A percentile compares a stretch with the other conserved stretches of the same genome.
Conservation (phyloP, 2,113 vertebrate species). For the Glaucomys volans region DNA sequence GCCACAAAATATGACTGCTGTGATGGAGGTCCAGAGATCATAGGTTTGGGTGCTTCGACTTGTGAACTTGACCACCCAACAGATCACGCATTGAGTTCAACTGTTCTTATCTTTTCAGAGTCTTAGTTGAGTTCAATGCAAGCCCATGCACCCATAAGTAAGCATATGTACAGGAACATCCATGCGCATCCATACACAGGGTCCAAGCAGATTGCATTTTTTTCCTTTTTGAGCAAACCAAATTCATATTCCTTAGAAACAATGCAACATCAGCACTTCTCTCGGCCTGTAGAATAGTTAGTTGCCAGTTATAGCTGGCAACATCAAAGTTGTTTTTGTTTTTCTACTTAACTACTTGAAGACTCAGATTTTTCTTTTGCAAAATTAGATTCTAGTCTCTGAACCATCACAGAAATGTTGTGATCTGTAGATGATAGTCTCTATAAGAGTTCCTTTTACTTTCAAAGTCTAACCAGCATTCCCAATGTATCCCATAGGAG, state of each 20-base stretch:
- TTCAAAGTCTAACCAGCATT: neutral
- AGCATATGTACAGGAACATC: neutral
- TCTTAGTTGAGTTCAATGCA: neutral
- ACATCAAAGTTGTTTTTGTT: neutral
- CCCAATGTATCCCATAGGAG: neutral
- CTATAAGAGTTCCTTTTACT: neutral
- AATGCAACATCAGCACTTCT: neutral
- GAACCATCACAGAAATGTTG: neutral
- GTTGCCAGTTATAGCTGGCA: neutral
- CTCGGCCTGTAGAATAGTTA: neutral
- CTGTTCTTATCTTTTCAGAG: neutral
- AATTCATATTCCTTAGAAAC: conserved; percentile 11
- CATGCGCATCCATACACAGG: neutral
- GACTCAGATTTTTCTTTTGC: conserved; percentile 13
- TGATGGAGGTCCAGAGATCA: neutral
- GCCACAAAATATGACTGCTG: neutral
- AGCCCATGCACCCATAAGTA: neutral
- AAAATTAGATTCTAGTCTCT: conserved; percentile 38
- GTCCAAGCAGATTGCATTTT: neutral
- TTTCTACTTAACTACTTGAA: conserved; percentile 55
- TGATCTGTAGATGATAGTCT: neutral
- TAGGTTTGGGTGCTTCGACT: neutral
- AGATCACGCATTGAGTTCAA: neutral
- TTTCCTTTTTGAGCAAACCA: conserved; percentile 45
- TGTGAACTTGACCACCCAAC: neutral